Evolutionary conservation across 1,140 invertebrate genomes (phyloP).

Genomic region (Ylistrum balloti): DNA sequence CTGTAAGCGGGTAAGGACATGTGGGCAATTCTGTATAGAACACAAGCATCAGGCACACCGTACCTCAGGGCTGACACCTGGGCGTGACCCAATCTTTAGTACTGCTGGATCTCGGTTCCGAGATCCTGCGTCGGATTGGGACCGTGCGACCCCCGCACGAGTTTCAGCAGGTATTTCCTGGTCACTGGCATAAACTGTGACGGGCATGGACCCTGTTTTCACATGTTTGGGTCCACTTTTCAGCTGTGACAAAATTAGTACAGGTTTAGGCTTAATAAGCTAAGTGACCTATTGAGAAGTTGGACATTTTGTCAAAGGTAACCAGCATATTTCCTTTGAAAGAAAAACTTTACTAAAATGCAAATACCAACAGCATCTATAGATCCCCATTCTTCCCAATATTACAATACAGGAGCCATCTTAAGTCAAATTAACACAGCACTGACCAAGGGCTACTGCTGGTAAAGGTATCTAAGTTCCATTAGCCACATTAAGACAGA

Average conservation of each 20-base stretch:
- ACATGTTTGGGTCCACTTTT: constrained; percentile 27
- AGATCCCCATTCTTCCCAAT: too few relatives aligned
- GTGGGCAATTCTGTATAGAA: neutral
- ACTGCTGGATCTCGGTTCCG: neutral
- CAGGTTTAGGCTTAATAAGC: neutral
- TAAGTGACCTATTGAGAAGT: too few relatives aligned
- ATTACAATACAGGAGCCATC: too few relatives aligned
- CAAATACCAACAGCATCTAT: too few relatives aligned
- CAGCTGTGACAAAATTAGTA: constrained; percentile 18
- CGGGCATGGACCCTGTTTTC: constrained; percentile 8
- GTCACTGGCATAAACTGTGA: constrained; percentile 1
- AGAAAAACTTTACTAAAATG: too few relatives aligned
- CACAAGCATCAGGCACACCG: neutral
- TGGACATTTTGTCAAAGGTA: too few relatives aligned
- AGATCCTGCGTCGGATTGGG: constrained; percentile 28
- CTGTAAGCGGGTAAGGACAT: neutral
- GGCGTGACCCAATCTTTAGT: neutral
- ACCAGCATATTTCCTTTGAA: too few relatives aligned
- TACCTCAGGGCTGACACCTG: constrained; percentile 20
- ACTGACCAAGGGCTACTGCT: too few relatives aligned
- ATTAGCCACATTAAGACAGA: too few relatives aligned
- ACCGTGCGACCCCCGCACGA: neutral
- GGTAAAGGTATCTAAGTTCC: too few relatives aligned
- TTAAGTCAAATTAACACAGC: too few relatives aligned
- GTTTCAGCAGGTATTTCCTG: neutral